Evolutionary conservation across 2,888 invertebrate species (phyloP), one percentile per base, ranked within the genome.

Genomic region (Siphlonurus alternatus): DNA sequence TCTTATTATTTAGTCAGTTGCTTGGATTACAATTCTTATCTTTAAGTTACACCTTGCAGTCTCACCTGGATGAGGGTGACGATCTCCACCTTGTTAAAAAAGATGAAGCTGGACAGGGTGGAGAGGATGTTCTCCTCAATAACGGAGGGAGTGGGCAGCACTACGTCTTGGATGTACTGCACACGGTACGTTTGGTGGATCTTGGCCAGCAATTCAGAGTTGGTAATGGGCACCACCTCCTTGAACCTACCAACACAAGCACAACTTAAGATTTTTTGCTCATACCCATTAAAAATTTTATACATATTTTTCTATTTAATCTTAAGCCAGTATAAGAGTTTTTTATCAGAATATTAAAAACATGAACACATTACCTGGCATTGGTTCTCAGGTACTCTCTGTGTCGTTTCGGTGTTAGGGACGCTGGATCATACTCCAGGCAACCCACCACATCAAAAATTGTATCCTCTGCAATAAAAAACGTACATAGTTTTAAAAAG

Each of bases 111-210:
- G 75, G 92, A 93, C 73, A 99, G 81, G 66, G 96, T 94, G 72
- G 95, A 96, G 69, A 99, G 83, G 85, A 98, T 88, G 76, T 98
- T 99, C 77, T 99, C 99, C 76, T 99, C 99, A 78, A 98, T 99
- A 71, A 99, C 93, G 70, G 96, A 96, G 15, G 99, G 98, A 61
- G 98, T 94, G 23, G 99, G 99, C 74, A 99, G 81, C 72, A 99
- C 98, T 71, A 98, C 96, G 79, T 99, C 99, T 75, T 93, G 92
- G 72, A 99, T 97, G 78, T 99, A 99, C 80, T 99, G 99, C 73
- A 99, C 97, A 76, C 98, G 86, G 79, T 97, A 99, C 65, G 98
- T 99, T 79, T 99, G 98, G 79, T 99, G 99, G 71, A 99, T 99
- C 83, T 99, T 99, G 65, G 93, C 89, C 71, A 95, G 80, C 69